Evolutionary conservation across 2,113 vertebrate species (phyloP).

Genomic region (Dromaius novaehollandiae): DNA sequence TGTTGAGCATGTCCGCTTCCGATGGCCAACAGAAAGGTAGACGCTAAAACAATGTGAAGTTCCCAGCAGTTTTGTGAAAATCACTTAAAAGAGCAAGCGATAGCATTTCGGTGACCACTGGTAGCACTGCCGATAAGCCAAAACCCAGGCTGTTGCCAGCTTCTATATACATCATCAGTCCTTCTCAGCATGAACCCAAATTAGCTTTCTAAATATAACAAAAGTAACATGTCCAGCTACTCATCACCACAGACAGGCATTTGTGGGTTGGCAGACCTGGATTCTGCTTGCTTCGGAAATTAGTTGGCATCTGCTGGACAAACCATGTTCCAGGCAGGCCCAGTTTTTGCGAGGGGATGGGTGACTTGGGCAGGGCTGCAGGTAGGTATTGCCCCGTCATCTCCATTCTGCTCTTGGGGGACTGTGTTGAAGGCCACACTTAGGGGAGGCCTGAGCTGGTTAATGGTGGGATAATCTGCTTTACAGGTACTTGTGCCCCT

Average conservation of each 20-base stretch:
- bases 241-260: not conserved
- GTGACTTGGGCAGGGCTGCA: too few species aligned
- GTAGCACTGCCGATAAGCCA: not conserved
- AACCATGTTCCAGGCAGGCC: not conserved
- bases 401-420: not conserved
- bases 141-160: not conserved
- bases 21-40: not conserved
- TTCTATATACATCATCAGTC: fast-evolving
- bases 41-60: not conserved
- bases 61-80: not conserved
- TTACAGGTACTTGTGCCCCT: not conserved
- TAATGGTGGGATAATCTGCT: not conserved
- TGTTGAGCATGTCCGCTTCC: not conserved
- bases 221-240: not conserved
- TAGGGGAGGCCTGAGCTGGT: not conserved
- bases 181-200: not conserved
- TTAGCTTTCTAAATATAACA: not conserved
- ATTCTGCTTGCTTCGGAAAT: not conserved
- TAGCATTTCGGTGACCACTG: not conserved
- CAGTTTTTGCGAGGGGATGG: not conserved
- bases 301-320: not conserved
- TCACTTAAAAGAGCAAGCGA: not conserved
- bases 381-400: not conserved
- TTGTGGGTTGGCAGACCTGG: not conserved
- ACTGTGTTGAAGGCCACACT: not conserved